A percentile compares a stretch with the other conserved stretches of the same genome.
phyloP scores from a whole-genome alignment of 2,888 invertebrate genomes.

The Andrena fulva region DNA sequence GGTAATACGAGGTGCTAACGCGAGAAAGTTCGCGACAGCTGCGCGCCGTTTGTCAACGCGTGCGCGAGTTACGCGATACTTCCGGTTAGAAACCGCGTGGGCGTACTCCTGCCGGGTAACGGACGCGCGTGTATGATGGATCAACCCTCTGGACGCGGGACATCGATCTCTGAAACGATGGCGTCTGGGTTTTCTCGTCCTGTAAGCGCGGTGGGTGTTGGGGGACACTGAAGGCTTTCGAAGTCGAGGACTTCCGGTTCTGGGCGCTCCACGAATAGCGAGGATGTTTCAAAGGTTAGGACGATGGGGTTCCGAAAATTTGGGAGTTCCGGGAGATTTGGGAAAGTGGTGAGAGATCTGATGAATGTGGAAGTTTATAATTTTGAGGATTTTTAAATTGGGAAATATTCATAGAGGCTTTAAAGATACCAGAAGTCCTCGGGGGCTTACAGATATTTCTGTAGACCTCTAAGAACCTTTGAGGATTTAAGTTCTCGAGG shows the following conservation, averaged over 20 bases:
- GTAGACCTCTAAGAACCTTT: too few relatives aligned
- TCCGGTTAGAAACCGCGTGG: slow-evolving; percentile 5
- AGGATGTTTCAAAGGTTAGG: not conserved
- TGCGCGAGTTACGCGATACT: slow-evolving; percentile 3
- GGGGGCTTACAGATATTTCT: too few relatives aligned
- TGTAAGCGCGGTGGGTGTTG: not conserved
- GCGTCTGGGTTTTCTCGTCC: not conserved
- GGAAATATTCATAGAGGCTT: too few relatives aligned
- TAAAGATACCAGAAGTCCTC: too few relatives aligned
- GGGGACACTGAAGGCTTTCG: not conserved
- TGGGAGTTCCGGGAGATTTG: not conserved
- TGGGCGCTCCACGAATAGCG: not conserved
- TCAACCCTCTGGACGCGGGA: slow-evolving; percentile 9
- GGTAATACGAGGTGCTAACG: not conserved
- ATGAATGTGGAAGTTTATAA: too few relatives aligned
- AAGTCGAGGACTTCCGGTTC: not conserved
- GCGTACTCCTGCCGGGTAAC: slow-evolving; percentile 4
- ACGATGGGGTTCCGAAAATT: not conserved
- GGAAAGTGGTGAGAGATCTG: too few relatives aligned
- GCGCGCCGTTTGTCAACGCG: not conserved
- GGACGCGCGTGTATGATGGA: slow-evolving; percentile 14
- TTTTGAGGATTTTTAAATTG: too few relatives aligned
- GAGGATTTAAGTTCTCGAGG: too few relatives aligned
- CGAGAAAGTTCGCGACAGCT: slow-evolving; percentile 3
- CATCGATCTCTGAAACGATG: slow-evolving; percentile 2